Conservation (phyloP, 2,888 invertebrate species). For the Nematopogon swammerdamellus region DNA sequence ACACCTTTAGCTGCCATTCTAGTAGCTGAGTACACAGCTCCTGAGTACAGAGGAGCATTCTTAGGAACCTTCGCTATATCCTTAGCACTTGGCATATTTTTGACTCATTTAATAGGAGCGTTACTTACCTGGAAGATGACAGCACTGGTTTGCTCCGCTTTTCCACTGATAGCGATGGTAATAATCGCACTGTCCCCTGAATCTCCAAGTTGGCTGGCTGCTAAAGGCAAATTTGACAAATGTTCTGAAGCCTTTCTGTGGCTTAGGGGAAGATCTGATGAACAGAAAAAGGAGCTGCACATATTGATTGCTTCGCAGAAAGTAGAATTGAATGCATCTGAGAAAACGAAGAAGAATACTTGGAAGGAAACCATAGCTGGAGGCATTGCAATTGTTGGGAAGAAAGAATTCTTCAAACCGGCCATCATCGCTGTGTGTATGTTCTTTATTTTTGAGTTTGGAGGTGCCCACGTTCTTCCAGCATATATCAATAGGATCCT, state of each 20-base stretch:
- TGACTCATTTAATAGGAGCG: slow-evolving; percentile 63
- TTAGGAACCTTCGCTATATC: slow-evolving; percentile 61
- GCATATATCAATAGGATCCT: slow-evolving; percentile 45
- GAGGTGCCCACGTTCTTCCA: slow-evolving; percentile 46
- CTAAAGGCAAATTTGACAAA: slow-evolving; percentile 52
- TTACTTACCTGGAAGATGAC: slow-evolving; percentile 59
- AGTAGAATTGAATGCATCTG: slow-evolving; percentile 21
- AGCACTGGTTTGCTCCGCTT: slow-evolving; percentile 47
- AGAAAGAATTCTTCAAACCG: slow-evolving; percentile 45
- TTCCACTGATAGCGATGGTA: slow-evolving; percentile 46
- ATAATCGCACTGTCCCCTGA: slow-evolving; percentile 56
- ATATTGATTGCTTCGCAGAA: slow-evolving; percentile 39
- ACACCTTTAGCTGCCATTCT: slow-evolving; percentile 53
- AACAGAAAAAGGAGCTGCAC: slow-evolving; percentile 39
- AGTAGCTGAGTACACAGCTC: slow-evolving; percentile 59
- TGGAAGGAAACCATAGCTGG: slow-evolving; percentile 3
- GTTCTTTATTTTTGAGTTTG: slow-evolving; percentile 46
- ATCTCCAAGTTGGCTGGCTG: slow-evolving; percentile 64
- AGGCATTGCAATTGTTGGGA: slow-evolving; percentile 20
- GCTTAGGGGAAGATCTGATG: slow-evolving; percentile 52
- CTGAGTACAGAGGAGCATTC: slow-evolving; percentile 60
- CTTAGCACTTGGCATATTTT: slow-evolving; percentile 60
- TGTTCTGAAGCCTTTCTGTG: slow-evolving; percentile 59
- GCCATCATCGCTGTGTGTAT: slow-evolving; percentile 44
- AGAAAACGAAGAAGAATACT: slow-evolving; percentile 12